A percentile compares a stretch with the other conserved stretches of the same genome.
Evolutionary conservation across 1,140 invertebrate genomes (phyloP).

Genomic region (Melipona quadrifasciata): DNA sequence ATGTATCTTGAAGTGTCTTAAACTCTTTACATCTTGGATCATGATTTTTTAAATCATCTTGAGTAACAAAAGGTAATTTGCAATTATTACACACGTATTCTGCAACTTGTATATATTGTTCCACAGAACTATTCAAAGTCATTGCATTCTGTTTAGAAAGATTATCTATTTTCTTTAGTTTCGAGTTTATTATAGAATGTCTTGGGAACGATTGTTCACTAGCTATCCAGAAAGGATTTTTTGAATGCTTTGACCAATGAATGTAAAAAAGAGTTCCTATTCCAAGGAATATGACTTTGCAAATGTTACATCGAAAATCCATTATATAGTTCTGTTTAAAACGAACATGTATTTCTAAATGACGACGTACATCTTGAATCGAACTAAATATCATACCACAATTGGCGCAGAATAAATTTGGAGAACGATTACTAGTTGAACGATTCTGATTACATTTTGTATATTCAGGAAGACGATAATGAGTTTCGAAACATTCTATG

Average conservation of each 20-base stretch:
- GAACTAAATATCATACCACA: constrained; percentile 66
- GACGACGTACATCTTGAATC: constrained; percentile 66
- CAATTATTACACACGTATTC: constrained; percentile 75
- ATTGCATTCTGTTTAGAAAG: background rate
- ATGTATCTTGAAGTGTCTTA: background rate
- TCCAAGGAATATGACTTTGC: constrained; percentile 75
- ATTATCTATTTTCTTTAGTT: background rate
- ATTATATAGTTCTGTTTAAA: constrained; percentile 51
- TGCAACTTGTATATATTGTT: constrained; percentile 68
- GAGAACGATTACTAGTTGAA: constrained; percentile 31
- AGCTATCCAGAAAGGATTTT: constrained; percentile 69
- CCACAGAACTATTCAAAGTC: constrained; percentile 21
- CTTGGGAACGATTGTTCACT: constrained; percentile 73
- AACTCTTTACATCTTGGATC: constrained; percentile 11
- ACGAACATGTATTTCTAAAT: constrained; percentile 68
- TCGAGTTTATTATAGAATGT: constrained; percentile 49
- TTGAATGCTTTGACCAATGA: constrained; percentile 75
- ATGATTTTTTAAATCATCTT: constrained; percentile 63
- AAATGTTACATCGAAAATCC: constrained; percentile 75
- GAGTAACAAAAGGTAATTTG: constrained; percentile 63
- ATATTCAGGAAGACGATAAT: constrained; percentile 61
- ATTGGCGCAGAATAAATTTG: constrained; percentile 72
- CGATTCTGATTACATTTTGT: constrained; percentile 59
- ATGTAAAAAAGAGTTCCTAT: constrained; percentile 71
- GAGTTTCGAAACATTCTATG: constrained; percentile 73